phyloP scores from a whole-genome alignment of 2,888 invertebrate genomes.

The Nomada hirtipes region DNA sequence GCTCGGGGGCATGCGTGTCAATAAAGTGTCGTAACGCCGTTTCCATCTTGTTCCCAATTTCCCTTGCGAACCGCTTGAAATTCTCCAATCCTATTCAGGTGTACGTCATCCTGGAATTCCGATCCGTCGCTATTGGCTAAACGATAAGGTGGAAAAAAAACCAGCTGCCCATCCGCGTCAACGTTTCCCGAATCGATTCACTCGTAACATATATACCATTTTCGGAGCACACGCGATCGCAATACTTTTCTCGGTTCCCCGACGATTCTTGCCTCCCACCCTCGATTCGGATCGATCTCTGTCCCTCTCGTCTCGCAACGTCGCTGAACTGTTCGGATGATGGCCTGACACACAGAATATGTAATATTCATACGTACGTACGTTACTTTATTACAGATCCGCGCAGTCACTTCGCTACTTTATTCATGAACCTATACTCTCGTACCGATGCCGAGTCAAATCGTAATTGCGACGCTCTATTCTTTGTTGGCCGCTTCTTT shows the following conservation, averaged over 20 bases:
- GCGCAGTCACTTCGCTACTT: too few relatives aligned
- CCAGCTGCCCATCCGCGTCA: not conserved
- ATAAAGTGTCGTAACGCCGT: constrained; percentile 61
- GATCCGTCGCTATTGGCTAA: not conserved
- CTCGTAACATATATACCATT: not conserved
- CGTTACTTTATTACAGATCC: too few relatives aligned
- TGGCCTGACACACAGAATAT: too few relatives aligned
- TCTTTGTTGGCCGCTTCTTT: too few relatives aligned
- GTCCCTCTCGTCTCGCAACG: too few relatives aligned
- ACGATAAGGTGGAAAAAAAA: not conserved
- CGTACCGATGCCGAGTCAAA: too few relatives aligned
- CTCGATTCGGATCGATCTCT: not conserved
- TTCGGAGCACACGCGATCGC: not conserved
- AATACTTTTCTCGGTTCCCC: not conserved
- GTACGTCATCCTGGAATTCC: constrained; percentile 15
- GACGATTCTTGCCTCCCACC: not conserved
- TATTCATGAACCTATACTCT: too few relatives aligned
- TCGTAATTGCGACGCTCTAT: too few relatives aligned
- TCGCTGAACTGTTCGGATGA: too few relatives aligned
- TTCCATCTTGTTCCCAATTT: constrained; percentile 57
- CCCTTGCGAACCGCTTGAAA: constrained; percentile 28
- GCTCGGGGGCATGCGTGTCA: constrained; percentile 42
- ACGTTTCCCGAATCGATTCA: constrained; percentile 18
- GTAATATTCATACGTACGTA: too few relatives aligned
- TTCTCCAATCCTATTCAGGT: constrained; percentile 6